phyloP scores from a whole-genome alignment of 2,113 vertebrate species.

The Ellobius talpinus region DNA sequence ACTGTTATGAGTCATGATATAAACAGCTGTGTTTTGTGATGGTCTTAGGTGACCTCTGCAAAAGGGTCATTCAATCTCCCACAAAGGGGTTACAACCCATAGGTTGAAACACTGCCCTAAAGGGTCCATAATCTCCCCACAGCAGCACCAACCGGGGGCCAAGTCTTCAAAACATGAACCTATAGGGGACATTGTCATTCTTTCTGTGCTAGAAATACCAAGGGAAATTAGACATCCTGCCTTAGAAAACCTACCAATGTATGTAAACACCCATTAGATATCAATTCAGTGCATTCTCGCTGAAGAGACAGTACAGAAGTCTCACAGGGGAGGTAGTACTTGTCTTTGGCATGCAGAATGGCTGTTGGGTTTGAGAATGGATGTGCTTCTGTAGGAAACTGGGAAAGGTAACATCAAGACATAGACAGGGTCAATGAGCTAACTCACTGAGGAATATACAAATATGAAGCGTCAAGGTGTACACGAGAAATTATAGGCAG shows the following conservation, averaged over 20 bases:
- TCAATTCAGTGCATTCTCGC: not conserved
- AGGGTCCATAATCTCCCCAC: too few species aligned
- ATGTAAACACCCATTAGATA: not conserved
- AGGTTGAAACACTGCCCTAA: not conserved
- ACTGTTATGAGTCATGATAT: not conserved
- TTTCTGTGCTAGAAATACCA: not conserved
- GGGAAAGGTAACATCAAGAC: not conserved
- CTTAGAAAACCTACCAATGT: not conserved
- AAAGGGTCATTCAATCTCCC: not conserved
- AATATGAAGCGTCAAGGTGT: not conserved
- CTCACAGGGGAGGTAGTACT: not conserved
- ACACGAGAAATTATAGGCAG: not conserved
- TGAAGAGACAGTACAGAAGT: not conserved
- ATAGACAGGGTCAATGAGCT: not conserved
- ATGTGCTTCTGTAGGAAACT: not conserved
- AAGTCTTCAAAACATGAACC: not conserved
- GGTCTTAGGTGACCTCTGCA: not conserved
- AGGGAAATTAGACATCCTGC: slow-evolving; percentile 5
- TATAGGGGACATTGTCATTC: not conserved
- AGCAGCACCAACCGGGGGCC: not conserved
- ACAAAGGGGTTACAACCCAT: not conserved
- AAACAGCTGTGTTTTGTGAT: not conserved
- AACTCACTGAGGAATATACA: not conserved
- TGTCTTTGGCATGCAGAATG: not conserved
- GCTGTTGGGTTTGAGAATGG: slow-evolving; percentile 4